A percentile compares a stretch with the other conserved stretches of the same genome.
These are phyloP conservation scores for Eurytoma adleriae DNA, from an alignment of 2,888 invertebrate species.

Conservation along the genomic window DNA sequence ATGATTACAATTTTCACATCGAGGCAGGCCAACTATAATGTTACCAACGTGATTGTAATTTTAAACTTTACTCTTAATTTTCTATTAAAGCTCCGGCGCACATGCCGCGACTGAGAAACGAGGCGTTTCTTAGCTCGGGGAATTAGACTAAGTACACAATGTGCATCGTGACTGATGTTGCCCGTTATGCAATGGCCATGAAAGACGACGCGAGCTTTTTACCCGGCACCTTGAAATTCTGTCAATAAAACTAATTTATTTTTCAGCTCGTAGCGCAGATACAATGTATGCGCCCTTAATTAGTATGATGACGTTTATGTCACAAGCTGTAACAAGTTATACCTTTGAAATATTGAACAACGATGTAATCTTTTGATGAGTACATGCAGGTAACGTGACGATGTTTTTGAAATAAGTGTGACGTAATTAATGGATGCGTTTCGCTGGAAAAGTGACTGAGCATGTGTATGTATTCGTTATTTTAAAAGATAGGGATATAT, in stretches of 20 bases:
- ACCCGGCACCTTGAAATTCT: slow-evolving; percentile 34
- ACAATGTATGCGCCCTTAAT: not conserved
- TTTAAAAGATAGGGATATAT: no score
- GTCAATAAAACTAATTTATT: slow-evolving; percentile 27
- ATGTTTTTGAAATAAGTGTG: not conserved
- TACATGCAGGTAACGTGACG: not conserved
- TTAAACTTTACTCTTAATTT: slow-evolving; percentile 10
- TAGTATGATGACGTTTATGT: not conserved
- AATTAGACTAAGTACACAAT: slow-evolving; percentile 50
- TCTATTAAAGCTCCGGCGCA: slow-evolving; percentile 6
- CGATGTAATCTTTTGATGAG: no score
- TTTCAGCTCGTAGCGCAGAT: not conserved
- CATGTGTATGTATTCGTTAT: no score
- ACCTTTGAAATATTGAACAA: not conserved
- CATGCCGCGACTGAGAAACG: slow-evolving; percentile 19
- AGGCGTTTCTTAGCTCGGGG: not conserved
- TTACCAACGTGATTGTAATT: slow-evolving; percentile 13
- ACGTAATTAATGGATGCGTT: not conserved
- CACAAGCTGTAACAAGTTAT: not conserved
- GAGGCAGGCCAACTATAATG: no score
- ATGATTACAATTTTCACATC: no score
- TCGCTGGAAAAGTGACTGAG: not conserved
- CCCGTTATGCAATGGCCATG: slow-evolving; percentile 42
- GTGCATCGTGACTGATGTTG: slow-evolving; percentile 10
- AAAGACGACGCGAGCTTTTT: slow-evolving; percentile 26